Evolutionary conservation across 2,888 invertebrate species (phyloP).

Genomic region (Xestia rhomboidea): DNA sequence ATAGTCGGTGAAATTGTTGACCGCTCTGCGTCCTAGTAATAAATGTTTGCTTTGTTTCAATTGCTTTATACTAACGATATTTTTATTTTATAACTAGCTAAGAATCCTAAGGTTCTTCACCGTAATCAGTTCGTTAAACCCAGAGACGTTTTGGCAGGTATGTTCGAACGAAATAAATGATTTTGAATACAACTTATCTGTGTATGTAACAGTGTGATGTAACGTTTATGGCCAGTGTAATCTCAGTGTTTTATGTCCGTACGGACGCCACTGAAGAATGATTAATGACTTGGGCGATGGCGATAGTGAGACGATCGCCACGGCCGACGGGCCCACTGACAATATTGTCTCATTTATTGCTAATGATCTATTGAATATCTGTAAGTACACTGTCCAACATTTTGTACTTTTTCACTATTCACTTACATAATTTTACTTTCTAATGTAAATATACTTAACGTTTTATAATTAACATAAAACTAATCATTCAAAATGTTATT

Average conservation of each 20-base stretch:
- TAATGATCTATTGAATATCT: conserved; percentile 86
- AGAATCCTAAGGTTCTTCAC: conserved; percentile 6
- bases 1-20: conserved; percentile 63
- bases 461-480: conserved; percentile 70
- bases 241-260: conserved; percentile 85
- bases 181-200: conserved; percentile 72
- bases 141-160: conserved; percentile 53
- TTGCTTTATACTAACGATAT: conserved; percentile 20
- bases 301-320: conserved; percentile 78
- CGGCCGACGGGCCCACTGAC: conserved; percentile 74
- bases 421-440: conserved; percentile 77
- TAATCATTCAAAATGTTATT: conserved; percentile 53
- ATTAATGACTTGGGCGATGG: conserved; percentile 80
- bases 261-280: conserved; percentile 80
- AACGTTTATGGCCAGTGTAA: conserved; percentile 81
- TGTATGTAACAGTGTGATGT: conserved; percentile 78
- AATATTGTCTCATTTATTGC: conserved; percentile 88
- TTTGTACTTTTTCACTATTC: conserved; percentile 51
- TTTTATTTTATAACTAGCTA: conserved; percentile 1
- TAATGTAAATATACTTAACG: conserved; percentile 71
- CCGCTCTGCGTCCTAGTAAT: conserved; percentile 46
- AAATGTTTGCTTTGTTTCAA: conserved; percentile 48
- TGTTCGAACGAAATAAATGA: conserved; percentile 69
- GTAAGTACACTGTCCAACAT: conserved; percentile 59
- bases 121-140: conserved; percentile 48